Conservation (phyloP, 2,888 invertebrate species). For the Pterostichus niger region DNA sequence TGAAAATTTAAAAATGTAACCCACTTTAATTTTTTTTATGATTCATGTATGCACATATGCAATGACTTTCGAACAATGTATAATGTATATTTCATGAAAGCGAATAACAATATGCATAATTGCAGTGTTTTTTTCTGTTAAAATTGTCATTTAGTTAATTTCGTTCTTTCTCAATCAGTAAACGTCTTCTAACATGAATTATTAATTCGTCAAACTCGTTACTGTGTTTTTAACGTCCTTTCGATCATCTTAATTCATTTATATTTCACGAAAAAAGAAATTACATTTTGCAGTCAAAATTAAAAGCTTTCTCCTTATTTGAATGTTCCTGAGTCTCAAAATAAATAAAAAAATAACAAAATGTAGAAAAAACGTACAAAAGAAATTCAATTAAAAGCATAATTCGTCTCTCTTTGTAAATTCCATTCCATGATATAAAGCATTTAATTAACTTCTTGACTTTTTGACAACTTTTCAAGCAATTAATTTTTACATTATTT, state of each 20-base stretch:
- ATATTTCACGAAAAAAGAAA: conserved; percentile 4
- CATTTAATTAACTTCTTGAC: conserved; percentile 56
- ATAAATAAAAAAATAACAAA: conserved; percentile 51
- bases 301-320: conserved; percentile 21
- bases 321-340: conserved; percentile 11
- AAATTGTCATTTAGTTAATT: conserved; percentile 4
- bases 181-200: background rate
- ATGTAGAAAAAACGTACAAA: conserved; percentile 35
- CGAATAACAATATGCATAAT: conserved; percentile 22
- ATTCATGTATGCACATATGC: too few relatives aligned
- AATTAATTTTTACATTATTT: conserved; percentile 54
- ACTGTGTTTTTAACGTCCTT: background rate
- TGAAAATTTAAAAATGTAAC: too few relatives aligned
- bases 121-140: conserved; percentile 15
- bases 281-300: conserved; percentile 30
- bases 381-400: conserved; percentile 51
- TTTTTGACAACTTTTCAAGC: conserved; percentile 55
- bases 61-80: too few relatives aligned
- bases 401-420: conserved; percentile 39
- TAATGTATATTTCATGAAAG: background rate
- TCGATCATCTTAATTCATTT: background rate
- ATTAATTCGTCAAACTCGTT: conserved; percentile 17
- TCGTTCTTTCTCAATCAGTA: background rate
- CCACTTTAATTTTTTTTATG: too few relatives aligned
- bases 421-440: conserved; percentile 30